These are phyloP conservation scores for Chaetorhynchus papuensis DNA, from an alignment of 2,113 vertebrate species.

Conservation along the genomic window DNA sequence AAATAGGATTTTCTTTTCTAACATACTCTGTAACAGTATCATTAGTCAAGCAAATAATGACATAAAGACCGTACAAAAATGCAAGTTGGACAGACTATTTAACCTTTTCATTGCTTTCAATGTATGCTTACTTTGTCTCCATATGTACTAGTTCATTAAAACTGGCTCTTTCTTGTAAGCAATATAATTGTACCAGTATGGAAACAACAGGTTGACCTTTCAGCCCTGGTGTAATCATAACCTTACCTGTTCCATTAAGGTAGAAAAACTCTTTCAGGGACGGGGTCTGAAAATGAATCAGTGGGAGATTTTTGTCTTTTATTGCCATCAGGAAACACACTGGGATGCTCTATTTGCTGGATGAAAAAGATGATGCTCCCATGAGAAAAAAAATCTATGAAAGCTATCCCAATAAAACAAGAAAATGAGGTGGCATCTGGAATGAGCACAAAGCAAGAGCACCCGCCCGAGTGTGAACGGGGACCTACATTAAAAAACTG, in stretches of 20 bases:
- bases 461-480: neutral
- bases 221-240: neutral
- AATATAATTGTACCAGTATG: neutral
- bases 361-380: neutral
- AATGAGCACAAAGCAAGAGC: neutral
- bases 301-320: neutral
- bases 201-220: neutral
- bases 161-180: neutral
- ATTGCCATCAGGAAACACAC: neutral
- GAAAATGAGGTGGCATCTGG: neutral
- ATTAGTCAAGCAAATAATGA: neutral
- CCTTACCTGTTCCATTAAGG: neutral
- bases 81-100: neutral
- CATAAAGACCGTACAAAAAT: neutral
- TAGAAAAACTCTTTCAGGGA: neutral
- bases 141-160: neutral
- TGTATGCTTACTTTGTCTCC: neutral
- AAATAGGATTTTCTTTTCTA: neutral
- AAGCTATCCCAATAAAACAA: neutral
- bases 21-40: neutral
- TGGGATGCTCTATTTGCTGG: neutral
- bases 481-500: neutral
- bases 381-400: neutral
- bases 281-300: neutral
- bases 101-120: neutral